phyloP scores from a whole-genome alignment of 2,797 vertebrate genomes.

The Alosa sapidissima region DNA sequence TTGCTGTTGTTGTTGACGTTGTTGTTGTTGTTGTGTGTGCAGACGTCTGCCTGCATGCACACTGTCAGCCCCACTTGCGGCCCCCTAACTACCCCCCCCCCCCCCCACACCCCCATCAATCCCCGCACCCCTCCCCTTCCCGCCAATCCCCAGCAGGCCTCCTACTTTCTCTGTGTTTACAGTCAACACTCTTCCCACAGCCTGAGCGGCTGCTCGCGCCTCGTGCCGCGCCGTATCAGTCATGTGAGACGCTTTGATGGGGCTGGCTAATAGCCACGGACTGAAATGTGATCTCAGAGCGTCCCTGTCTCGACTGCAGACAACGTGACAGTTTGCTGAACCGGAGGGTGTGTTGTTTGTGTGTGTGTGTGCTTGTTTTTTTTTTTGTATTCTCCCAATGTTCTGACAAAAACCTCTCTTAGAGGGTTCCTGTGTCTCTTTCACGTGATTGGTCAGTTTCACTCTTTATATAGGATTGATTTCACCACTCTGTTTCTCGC shows the following conservation, averaged over 20 bases:
- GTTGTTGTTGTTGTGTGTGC: not conserved
- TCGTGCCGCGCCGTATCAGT: conserved; percentile 56
- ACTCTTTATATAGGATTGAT: not conserved
- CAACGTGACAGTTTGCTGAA: conserved; percentile 50
- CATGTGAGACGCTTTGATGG: conserved; percentile 62
- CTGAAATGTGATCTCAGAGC: conserved; percentile 61
- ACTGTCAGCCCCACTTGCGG: not conserved
- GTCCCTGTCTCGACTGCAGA: conserved; percentile 38
- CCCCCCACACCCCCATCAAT: not conserved
- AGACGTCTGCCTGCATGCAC: not conserved
- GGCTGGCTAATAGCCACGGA: conserved; percentile 43
- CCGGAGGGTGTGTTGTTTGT: conserved; percentile 5
- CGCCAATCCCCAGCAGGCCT: not conserved
- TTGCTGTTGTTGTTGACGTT: not conserved
- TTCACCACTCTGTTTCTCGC: not conserved
- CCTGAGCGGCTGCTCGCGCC: not conserved
- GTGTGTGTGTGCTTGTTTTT: not conserved
- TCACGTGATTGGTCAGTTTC: not conserved
- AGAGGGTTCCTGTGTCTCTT: not conserved
- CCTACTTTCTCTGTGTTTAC: conserved; percentile 15
- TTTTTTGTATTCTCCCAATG: not conserved
- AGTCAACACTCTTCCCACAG: conserved; percentile 56
- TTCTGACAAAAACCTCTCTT: not conserved
- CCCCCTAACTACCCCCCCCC: not conserved
- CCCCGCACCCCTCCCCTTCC: not conserved